Base-by-base conservation (phyloP, 2,797 vertebrate species). In the Gymnothorax reevesii region DNA sequence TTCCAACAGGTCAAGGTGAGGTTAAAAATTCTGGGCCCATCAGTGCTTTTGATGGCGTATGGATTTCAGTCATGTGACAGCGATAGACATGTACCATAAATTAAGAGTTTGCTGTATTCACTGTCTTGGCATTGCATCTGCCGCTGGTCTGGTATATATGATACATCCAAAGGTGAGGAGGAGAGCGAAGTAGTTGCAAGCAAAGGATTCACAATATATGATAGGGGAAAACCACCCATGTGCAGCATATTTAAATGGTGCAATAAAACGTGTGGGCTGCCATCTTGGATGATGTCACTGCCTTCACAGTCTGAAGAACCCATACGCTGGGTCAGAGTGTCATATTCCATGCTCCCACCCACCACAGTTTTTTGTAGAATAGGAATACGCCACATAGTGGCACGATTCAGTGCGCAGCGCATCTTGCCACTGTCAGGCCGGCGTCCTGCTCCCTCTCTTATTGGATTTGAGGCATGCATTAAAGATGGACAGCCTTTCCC, bases 1-100 rank as follows among this genome's bases (percentile, higher is more conserved):
- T 95, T 95, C 92, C 92, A 92, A 62, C 88, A 92, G 95, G 94
- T 95, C 95, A 96, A 96, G 94, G 94, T 91, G 92, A 94, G 92
- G 93, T 93, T 91, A 90, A 93, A 91, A 92, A 91, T 94, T 88
- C 89, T 91, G 90, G 93, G 92, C 93, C 92, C 92, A 90, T 88
- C 91, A 91, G 91, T 83, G 90, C 92, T 90, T 86, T 87, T 90
- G 89, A 91, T 92, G 89, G 88, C 90, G 92, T 92, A 92, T 94
- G 92, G 91, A 93, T 95, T 94, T 94, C 94, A 90, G 91, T 92
- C 94, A 94, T 92, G 91, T 88, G 88, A 86, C 88, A 62, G 84
- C 83, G 87, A 87, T 93, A 86, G 92, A 12, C 57, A 87, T 88
- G 57, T 87, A 82, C 84, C 13, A 83, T 86, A 87, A 89, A 80